phyloP scores from a whole-genome alignment of 2,888 invertebrate species.

The Sericinus montela region DNA sequence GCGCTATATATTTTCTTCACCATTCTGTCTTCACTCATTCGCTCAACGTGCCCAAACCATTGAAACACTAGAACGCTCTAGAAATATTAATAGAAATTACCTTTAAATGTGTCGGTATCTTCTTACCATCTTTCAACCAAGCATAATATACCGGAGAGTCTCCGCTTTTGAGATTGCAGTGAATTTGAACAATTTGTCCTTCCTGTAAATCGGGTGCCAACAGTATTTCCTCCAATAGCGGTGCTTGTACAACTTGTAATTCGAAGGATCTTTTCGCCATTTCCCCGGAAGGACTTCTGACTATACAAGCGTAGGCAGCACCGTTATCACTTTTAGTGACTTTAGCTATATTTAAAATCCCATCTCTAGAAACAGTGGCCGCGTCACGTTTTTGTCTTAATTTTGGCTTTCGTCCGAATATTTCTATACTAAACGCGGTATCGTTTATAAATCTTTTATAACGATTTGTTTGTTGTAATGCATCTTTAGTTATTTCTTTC shows the following conservation, averaged over 20 bases:
- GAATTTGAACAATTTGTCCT: constrained; percentile 90
- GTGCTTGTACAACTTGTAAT: constrained; percentile 85
- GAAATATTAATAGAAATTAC: constrained; percentile 45
- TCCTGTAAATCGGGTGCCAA: constrained; percentile 90
- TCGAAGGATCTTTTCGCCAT: constrained; percentile 86
- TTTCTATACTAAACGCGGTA: constrained; percentile 56
- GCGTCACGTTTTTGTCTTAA: constrained; percentile 63
- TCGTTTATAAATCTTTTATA: constrained; percentile 54
- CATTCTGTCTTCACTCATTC: no score
- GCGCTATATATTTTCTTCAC: no score
- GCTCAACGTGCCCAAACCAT: no score
- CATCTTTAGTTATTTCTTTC: constrained; percentile 58
- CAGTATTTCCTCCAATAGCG: constrained; percentile 89
- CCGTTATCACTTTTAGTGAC: constrained; percentile 83
- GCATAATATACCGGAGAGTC: constrained; percentile 85
- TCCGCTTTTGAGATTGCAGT: constrained; percentile 87
- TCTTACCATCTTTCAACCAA: constrained; percentile 84
- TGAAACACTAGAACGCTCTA: no score
- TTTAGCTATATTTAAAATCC: constrained; percentile 79
- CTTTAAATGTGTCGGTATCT: constrained; percentile 82
- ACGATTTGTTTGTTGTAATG: constrained; percentile 47
- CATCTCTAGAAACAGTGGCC: constrained; percentile 54
- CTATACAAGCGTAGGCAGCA: constrained; percentile 88
- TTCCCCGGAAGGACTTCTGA: constrained; percentile 86
- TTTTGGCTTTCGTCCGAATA: constrained; percentile 70